Percentiles rank a stretch among this genome's conserved stretches.
phyloP scores from a whole-genome alignment of 2,113 vertebrate genomes.

The Odontophorus gujanensis region DNA sequence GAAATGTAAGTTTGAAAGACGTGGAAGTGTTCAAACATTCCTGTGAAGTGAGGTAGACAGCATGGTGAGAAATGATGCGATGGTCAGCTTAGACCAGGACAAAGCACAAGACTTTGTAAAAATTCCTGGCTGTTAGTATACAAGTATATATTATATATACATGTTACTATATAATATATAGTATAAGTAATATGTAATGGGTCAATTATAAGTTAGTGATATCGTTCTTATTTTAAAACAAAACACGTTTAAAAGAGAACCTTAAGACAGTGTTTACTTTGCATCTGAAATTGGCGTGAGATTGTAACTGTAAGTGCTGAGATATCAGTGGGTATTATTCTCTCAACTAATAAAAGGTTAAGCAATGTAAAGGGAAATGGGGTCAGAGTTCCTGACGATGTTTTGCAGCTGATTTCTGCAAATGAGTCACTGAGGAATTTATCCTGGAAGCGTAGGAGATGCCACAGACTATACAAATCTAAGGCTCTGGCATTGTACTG shows the following conservation, averaged over 20 bases:
- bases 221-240: background rate
- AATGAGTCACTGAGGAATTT: constrained; percentile 14
- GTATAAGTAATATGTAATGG: background rate
- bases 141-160: background rate
- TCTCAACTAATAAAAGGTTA: background rate
- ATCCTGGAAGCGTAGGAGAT: constrained; percentile 15
- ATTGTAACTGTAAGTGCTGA: background rate
- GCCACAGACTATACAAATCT: background rate
- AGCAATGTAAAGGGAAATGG: background rate
- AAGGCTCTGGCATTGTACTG: background rate
- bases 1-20: background rate
- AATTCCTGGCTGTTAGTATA: background rate
- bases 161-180: background rate
- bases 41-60: background rate
- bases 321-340: background rate
- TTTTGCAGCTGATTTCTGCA: constrained; percentile 15
- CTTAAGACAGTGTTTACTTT: background rate
- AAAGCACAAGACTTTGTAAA: background rate
- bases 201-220: background rate
- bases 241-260: background rate
- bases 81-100: background rate
- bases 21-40: background rate
- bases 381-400: background rate
- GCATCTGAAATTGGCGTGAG: background rate
- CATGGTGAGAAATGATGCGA: background rate